phyloP scores from a whole-genome alignment of 2,797 vertebrate species.

The Podarcis lilfordi region DNA sequence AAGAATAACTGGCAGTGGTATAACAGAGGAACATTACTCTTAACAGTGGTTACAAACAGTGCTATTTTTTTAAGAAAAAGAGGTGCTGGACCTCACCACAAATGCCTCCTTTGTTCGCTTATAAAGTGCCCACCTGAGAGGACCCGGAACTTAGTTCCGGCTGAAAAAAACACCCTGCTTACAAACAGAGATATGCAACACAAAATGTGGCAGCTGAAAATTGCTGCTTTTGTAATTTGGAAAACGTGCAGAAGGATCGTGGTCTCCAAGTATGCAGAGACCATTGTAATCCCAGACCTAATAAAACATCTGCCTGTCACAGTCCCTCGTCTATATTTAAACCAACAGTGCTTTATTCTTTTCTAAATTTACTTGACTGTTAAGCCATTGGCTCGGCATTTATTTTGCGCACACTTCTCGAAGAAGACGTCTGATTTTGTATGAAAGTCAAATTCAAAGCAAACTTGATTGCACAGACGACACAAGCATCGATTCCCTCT shows the following conservation, averaged over 20 bases:
- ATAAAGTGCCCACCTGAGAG: too few relatives aligned
- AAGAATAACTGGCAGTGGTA: not conserved
- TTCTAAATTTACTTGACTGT: constrained; percentile 20
- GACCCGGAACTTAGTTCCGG: too few relatives aligned
- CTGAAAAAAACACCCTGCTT: too few relatives aligned
- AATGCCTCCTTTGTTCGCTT: too few relatives aligned
- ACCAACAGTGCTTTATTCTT: not conserved
- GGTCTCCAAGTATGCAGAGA: not conserved
- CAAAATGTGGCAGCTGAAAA: not conserved
- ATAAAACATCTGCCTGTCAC: not conserved
- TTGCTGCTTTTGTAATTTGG: not conserved
- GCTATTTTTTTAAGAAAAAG: not conserved
- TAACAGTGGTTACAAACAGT: not conserved
- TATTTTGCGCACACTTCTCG: constrained; percentile 26
- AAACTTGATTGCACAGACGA: constrained; percentile 13
- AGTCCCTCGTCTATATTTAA: constrained; percentile 9
- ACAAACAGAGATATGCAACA: constrained; percentile 1
- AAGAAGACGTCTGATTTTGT: constrained; percentile 30
- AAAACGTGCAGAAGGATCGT: constrained; percentile 20
- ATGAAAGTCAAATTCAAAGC: constrained; percentile 36
- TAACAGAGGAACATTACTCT: not conserved
- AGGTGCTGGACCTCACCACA: too few relatives aligned
- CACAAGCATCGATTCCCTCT: not conserved
- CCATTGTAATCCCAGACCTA: not conserved
- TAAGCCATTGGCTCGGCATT: not conserved